Evolutionary conservation across 2,797 vertebrate genomes (phyloP), one percentile per base, ranked within the genome.

Genomic region (Ciconia nigra): DNA sequence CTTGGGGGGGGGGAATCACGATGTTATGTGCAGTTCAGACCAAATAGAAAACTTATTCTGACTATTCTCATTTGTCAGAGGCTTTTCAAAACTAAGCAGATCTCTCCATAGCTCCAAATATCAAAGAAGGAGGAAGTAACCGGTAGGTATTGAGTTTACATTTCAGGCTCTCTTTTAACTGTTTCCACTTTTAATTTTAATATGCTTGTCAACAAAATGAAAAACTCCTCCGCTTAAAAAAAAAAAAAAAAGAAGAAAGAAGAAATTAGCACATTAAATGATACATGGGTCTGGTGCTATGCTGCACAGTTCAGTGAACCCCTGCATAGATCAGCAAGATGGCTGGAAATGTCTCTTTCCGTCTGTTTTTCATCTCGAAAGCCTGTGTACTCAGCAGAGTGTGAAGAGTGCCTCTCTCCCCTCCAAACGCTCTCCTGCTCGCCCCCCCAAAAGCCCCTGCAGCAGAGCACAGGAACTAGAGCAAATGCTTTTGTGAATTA

Each of bases 401-500:
- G 98, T 99, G 98, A 99, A 99, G 98, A 98, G 98, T 97, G 97
- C 95, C 97, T 97, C 98, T 98, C 97, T 96, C 98, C 97, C 98
- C 97, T 96, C 97, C 88, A 76, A 98, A 96, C 94, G 61, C 96
- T 98, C 98, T 98, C 98, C 97, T 90, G 95, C 94, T 92, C 94
- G 81, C 95, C 98, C 89, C 97, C 95, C 89, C 73, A 90, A 94
- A 96, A 98, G 98, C 98, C 99, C 99, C 99, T 98, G 98, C 98
- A 99, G 99, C 98, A 94, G 97, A 98, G 98, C 98, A 98, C 98
- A 98, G 98, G 98, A 99, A 99, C 99, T 99, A 98, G 99, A 99
- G 99, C 99, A 99, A 99, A 99, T 99, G 98, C 98, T 98, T 99
- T 99, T 99, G 99, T 99, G 99, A 99, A 99, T 99, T 99, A 99